phyloP scores from a whole-genome alignment of 2,888 invertebrate species.

The Hedychridium roseum region DNA sequence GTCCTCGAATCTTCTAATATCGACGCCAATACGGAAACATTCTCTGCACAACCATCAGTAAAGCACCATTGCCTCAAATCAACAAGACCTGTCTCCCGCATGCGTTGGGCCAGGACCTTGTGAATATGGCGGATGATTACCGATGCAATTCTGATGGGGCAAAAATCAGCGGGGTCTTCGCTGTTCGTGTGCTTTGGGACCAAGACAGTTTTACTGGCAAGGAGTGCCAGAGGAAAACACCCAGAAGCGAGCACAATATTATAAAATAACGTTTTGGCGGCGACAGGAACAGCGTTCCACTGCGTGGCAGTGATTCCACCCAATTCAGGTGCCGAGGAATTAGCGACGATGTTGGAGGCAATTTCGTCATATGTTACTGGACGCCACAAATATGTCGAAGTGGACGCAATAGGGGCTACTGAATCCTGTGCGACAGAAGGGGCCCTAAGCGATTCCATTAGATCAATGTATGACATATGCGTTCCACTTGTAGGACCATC shows the following conservation, averaged over 20 bases:
- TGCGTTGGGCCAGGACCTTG: constrained; percentile 24
- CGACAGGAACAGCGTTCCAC: constrained; percentile 24
- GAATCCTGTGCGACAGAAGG: neutral
- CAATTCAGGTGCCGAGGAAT: constrained; percentile 31
- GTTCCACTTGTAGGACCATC: constrained; percentile 15
- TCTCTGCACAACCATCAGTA: constrained; percentile 37
- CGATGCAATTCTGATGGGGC: too few species aligned
- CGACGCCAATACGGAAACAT: constrained; percentile 24
- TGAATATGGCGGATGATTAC: constrained; percentile 27
- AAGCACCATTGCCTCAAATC: constrained; percentile 33
- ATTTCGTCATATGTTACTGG: constrained; percentile 24
- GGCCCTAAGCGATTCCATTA: constrained; percentile 15
- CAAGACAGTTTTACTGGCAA: constrained; percentile 17
- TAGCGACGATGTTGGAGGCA: constrained; percentile 12
- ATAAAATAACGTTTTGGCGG: constrained; percentile 2
- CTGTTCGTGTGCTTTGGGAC: constrained; percentile 12
- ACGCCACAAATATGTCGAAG: constrained; percentile 11
- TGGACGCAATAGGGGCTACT: neutral
- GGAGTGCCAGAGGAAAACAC: constrained; percentile 39
- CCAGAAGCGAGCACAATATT: constrained; percentile 12
- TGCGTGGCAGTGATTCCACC: constrained; percentile 32
- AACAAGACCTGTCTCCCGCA: constrained; percentile 7
- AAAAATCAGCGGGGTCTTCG: too few species aligned
- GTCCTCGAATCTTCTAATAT: constrained; percentile 32
- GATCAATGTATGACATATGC: neutral